Evolutionary conservation across 2,113 vertebrate genomes (phyloP).

Genomic region (Phaethornis superciliosus): DNA sequence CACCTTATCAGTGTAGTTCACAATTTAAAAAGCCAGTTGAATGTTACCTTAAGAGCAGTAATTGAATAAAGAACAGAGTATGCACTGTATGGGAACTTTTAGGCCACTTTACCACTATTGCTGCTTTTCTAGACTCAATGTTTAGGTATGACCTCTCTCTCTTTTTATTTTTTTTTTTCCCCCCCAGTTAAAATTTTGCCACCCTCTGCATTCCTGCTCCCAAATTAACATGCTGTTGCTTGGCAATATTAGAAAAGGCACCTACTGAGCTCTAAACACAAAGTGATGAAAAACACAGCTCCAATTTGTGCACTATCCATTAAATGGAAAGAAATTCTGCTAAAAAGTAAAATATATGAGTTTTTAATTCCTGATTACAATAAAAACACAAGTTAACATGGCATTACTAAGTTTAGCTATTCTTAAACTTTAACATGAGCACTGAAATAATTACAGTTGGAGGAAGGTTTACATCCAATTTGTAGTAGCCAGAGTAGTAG

Average conservation of each 20-base stretch:
- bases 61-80: neutral
- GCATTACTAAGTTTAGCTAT: neutral
- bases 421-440: neutral
- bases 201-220: conserved; percentile 49
- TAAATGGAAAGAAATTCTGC: neutral
- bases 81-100: neutral
- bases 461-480: neutral
- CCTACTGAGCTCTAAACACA: conserved; percentile 19
- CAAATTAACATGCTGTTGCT: conserved; percentile 34
- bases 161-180: neutral
- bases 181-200: conserved; percentile 49
- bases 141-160: neutral
- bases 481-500: neutral
- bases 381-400: neutral
- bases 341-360: neutral
- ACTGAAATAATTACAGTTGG: neutral
- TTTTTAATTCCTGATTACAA: neutral
- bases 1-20: neutral
- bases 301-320: neutral
- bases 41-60: neutral
- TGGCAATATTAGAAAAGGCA: conserved; percentile 27
- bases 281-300: neutral
- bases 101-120: neutral
- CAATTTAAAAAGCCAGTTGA: neutral
- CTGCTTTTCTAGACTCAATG: neutral